Percentiles rank a stretch among this genome's conserved stretches.
Conservation (phyloP, 2,113 vertebrate species). For the Pipa parva region DNA sequence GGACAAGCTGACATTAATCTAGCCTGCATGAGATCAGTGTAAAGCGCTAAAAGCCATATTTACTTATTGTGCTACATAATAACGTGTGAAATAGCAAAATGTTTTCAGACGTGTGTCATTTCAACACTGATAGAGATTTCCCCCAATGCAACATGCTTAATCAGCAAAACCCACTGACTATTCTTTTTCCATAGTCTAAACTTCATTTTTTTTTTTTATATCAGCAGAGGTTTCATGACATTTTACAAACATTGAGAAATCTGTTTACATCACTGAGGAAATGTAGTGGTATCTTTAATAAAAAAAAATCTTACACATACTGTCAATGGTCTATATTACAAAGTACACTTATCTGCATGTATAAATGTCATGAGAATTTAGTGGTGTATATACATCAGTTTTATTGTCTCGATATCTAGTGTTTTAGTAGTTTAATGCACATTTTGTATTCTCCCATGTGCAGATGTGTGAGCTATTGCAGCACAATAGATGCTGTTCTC, state of each 20-base stretch:
- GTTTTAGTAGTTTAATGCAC: neutral
- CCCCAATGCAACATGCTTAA: conserved; percentile 11
- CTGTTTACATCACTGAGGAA: too few species aligned
- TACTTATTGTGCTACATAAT: neutral
- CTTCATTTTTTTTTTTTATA: neutral
- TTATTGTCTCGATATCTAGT: too few species aligned
- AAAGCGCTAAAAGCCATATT: neutral
- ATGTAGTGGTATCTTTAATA: too few species aligned
- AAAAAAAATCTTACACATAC: too few species aligned
- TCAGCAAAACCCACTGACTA: conserved; percentile 28
- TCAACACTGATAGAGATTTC: neutral
- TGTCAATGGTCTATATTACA: too few species aligned
- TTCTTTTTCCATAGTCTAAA: conserved; percentile 7
- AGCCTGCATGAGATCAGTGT: neutral
- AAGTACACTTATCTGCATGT: too few species aligned
- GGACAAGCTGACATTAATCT: neutral
- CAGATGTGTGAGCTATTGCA: conserved; percentile 10
- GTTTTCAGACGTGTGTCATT: conserved; percentile 3
- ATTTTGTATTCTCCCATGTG: conserved; percentile 7
- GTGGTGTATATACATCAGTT: too few species aligned
- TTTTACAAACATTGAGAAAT: too few species aligned
- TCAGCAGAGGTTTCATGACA: conserved; percentile 19
- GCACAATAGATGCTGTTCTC: conserved; percentile 8
- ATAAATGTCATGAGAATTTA: too few species aligned
- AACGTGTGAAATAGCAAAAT: neutral